phyloP scores from a whole-genome alignment of 2,888 invertebrate species.

The Steinernema scapterisci region DNA sequence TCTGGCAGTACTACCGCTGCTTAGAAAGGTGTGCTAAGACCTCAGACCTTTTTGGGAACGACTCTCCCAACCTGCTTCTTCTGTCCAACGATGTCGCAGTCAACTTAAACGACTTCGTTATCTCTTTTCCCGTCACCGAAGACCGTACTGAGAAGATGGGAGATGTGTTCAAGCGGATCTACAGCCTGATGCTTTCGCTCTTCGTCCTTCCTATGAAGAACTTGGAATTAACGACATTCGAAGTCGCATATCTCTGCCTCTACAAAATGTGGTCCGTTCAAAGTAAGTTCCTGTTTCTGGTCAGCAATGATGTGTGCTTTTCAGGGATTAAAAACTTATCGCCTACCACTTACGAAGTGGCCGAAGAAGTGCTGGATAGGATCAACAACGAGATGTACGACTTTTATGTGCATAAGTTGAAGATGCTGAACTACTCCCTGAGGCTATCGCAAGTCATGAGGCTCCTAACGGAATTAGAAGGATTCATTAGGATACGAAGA shows the following conservation, averaged over 20 bases:
- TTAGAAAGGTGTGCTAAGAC: background rate
- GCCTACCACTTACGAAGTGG: background rate
- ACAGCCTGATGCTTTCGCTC: background rate
- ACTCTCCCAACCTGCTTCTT: background rate
- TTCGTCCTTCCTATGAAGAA: background rate
- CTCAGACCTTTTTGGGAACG: background rate
- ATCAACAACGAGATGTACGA: background rate
- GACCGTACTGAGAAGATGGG: too few species aligned
- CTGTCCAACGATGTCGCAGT: slow-evolving; percentile 15
- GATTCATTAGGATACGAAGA: background rate
- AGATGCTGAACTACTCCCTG: slow-evolving; percentile 13
- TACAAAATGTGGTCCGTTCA: slow-evolving; percentile 10
- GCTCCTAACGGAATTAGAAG: slow-evolving; percentile 1
- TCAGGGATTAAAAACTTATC: background rate
- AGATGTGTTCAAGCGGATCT: too few species aligned
- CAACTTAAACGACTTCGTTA: background rate
- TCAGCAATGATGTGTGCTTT: background rate
- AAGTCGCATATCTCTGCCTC: background rate
- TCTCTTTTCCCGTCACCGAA: too few species aligned
- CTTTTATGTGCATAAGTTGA: background rate
- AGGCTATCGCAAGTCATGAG: background rate
- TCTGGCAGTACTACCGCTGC: background rate
- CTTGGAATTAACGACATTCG: background rate
- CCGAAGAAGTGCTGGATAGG: background rate
- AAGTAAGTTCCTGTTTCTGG: background rate